Percentiles rank a stretch among this genome's conserved stretches.
These are phyloP conservation scores for Denticeps clupeoides DNA, from an alignment of 2,797 vertebrate species.

Conservation along the genomic window DNA sequence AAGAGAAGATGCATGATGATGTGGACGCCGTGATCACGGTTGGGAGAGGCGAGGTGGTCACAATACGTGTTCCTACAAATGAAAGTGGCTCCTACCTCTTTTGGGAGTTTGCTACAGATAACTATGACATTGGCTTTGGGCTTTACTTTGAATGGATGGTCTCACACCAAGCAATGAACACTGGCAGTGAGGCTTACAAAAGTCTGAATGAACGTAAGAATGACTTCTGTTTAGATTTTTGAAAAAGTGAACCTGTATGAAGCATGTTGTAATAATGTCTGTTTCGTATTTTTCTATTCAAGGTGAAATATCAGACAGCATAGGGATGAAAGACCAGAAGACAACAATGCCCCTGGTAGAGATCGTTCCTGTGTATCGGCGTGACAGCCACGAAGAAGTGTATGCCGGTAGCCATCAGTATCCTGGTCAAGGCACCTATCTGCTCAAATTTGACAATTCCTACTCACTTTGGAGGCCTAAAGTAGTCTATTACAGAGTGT, in stretches of 20 bases:
- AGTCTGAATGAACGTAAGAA: no score
- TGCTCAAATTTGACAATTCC: constrained; percentile 98
- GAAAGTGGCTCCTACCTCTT: constrained; percentile 92
- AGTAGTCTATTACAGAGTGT: constrained; percentile 99
- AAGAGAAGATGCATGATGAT: constrained; percentile 92
- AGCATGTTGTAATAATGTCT: not conserved
- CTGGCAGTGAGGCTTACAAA: constrained; percentile 81
- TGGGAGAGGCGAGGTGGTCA: constrained; percentile 94
- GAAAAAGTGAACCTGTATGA: no score
- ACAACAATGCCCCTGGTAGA: constrained; percentile 87
- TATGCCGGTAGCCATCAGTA: constrained; percentile 98
- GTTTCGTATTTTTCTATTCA: not conserved
- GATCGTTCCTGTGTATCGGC: constrained; percentile 94
- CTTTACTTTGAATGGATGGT: constrained; percentile 98
- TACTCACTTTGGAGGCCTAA: constrained; percentile 98
- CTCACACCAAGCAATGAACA: constrained; percentile 78
- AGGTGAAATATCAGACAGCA: not conserved
- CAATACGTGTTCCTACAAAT: constrained; percentile 91
- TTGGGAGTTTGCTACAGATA: constrained; percentile 98
- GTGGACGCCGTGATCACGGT: constrained; percentile 94
- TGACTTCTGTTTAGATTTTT: no score
- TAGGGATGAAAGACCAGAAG: no score
- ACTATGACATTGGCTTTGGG: constrained; percentile 97
- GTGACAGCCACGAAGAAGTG: constrained; percentile 97
- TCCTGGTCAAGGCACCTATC: constrained; percentile 90